These are phyloP conservation scores for Sorex fumeus DNA, from an alignment of 2,113 vertebrate species.

Conservation along the genomic window DNA sequence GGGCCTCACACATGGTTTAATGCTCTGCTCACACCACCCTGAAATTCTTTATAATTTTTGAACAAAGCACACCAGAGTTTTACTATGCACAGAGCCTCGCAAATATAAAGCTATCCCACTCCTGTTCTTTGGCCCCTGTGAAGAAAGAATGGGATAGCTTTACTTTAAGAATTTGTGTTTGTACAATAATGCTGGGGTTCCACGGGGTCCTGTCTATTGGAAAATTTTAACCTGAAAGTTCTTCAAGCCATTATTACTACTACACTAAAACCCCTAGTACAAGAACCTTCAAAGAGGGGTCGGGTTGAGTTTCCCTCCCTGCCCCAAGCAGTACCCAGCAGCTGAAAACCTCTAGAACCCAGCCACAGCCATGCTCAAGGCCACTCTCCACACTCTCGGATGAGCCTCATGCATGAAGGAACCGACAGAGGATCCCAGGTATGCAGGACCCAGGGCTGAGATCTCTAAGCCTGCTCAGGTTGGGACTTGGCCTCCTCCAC, in stretches of 20 bases:
- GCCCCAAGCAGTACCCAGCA: no score
- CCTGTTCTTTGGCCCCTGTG: neutral
- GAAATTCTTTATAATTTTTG: slow-evolving; percentile 54
- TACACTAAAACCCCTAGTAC: neutral
- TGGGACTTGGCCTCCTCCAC: no score
- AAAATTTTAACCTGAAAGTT: slow-evolving; percentile 26
- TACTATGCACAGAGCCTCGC: neutral
- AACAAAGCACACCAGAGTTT: neutral
- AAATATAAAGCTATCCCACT: neutral
- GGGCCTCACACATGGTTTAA: slow-evolving; percentile 9
- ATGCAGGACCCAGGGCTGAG: no score
- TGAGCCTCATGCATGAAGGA: no score
- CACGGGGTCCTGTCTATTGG: neutral
- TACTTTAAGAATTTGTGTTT: neutral
- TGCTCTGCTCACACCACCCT: neutral
- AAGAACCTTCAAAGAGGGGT: neutral
- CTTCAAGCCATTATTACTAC: neutral
- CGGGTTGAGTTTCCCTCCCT: no score
- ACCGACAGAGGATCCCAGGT: no score
- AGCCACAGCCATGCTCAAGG: no score
- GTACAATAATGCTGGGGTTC: neutral
- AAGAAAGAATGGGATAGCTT: neutral
- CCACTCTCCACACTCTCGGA: no score
- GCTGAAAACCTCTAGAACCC: no score
- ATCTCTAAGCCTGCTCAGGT: no score